Evolutionary conservation across 2,797 vertebrate genomes (phyloP), one percentile per base, ranked within the genome.

Genomic region (Meriones psammophilus): DNA sequence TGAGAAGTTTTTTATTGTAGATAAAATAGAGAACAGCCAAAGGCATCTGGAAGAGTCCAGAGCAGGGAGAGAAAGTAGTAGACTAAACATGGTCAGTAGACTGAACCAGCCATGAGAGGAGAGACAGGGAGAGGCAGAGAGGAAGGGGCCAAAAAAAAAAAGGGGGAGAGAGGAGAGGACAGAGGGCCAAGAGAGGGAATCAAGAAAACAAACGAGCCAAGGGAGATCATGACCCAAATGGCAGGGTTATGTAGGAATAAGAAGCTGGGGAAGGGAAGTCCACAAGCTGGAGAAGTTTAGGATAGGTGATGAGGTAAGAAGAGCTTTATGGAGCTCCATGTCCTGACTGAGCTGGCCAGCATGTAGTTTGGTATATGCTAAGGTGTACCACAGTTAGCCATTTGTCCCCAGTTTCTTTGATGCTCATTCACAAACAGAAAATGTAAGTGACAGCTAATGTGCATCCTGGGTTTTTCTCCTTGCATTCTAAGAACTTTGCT

Each of bases 401-500:
- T 84, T 30, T 7, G 26, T 2, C 62, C 9, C 0, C 1, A 33
- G 60, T 46, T 42, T 64, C 60, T 46, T 64, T 83, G 14, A 39
- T 62, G 28, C 14, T 30, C 36, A 17, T 84, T 83, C 64, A 95
- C 64, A 92, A 66, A 94, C 26, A 89, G 58, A 78, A 76, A 79
- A 78, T 64, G 42, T 78, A 8, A 68, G 3, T 76, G 92, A 54
- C n/a, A 60, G 14, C n/a, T 30, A 54, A 36, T 42, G 15, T 54
- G 36, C 20, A n/a, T 74, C 36, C 0, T 39, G 36, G 20, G 76
- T 58, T 30, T 54, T 73, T 50, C 15, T 79, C 30, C n/a, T 46
- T 78, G 4, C 12, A 8, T 68, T 56, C 36, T 94, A 78, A 89
- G 74, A 33, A 73, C 56, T 77, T 92, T 42, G 36, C 6, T 42